These are phyloP conservation scores for Syndactyla subalaris DNA, from an alignment of 2,797 vertebrate species.

Conservation along the genomic window DNA sequence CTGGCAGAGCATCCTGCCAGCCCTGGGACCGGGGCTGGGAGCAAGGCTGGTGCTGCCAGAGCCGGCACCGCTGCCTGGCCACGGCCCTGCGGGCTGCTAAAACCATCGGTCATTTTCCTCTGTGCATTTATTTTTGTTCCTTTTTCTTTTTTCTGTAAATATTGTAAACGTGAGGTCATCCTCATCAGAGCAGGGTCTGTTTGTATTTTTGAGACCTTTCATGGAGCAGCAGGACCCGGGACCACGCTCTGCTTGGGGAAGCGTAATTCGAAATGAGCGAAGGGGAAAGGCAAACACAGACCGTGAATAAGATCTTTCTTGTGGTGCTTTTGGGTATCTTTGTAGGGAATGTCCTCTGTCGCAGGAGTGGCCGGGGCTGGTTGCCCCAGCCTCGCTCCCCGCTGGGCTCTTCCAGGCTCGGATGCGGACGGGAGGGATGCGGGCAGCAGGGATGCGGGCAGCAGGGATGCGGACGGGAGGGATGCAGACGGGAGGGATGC, in stretches of 20 bases:
- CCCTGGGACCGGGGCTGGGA: accelerated
- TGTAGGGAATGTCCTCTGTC: neutral
- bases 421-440: neutral
- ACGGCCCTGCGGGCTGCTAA: neutral
- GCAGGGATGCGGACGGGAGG: neutral
- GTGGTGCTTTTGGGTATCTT: neutral
- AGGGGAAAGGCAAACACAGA: neutral
- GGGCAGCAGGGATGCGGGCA: no score
- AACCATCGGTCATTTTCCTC: neutral
- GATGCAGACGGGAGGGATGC: no score
- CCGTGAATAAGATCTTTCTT: neutral
- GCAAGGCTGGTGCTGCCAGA: neutral
- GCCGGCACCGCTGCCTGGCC: neutral
- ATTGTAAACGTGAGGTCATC: neutral
- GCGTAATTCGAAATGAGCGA: accelerated
- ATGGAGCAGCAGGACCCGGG: neutral
- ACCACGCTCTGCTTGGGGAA: neutral
- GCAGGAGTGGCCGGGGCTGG: neutral
- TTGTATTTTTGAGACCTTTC: neutral
- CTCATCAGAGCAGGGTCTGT: neutral
- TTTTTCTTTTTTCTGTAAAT: neutral
- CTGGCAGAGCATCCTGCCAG: neutral
- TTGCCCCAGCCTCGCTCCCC: neutral
- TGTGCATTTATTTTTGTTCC: no score
- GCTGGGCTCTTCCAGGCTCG: neutral